These are phyloP conservation scores for Crocidura indochinensis DNA, from an alignment of 2,797 vertebrate genomes.

Conservation along the genomic window DNA sequence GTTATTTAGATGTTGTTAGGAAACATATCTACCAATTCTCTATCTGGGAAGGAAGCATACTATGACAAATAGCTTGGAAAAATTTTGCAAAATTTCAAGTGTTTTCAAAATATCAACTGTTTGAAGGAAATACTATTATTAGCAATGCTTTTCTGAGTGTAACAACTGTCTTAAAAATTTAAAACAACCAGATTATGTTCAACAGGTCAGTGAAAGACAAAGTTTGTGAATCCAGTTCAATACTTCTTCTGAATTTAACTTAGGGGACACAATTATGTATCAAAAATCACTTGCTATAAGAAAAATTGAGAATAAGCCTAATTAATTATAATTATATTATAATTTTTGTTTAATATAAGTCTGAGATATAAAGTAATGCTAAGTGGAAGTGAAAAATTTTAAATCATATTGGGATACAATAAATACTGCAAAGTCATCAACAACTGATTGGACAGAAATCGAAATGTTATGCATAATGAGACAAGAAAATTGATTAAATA, in stretches of 20 bases:
- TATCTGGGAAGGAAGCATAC: slow-evolving; percentile 15
- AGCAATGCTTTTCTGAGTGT: slow-evolving; percentile 23
- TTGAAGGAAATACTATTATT: slow-evolving; percentile 43
- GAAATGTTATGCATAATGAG: background rate
- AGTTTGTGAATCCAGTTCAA: background rate
- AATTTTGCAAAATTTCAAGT: slow-evolving; percentile 51
- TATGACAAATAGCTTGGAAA: slow-evolving; percentile 59
- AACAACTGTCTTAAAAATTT: background rate
- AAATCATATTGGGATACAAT: too few species aligned
- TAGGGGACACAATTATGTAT: background rate
- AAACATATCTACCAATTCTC: slow-evolving; percentile 59
- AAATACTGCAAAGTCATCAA: too few species aligned
- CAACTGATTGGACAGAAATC: background rate
- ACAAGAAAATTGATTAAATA: background rate
- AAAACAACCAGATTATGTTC: background rate
- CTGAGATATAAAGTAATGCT: background rate
- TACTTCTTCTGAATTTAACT: background rate
- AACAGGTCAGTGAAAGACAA: background rate
- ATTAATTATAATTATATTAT: background rate
- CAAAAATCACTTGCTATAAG: background rate
- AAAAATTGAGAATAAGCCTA: background rate
- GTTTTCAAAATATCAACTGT: slow-evolving; percentile 62
- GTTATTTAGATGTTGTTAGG: slow-evolving; percentile 66
- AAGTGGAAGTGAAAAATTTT: too few species aligned
- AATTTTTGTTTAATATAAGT: background rate